Evolutionary conservation across 2,113 vertebrate species (phyloP), one percentile per base, ranked within the genome.

Genomic region (Brevimyrus niger): DNA sequence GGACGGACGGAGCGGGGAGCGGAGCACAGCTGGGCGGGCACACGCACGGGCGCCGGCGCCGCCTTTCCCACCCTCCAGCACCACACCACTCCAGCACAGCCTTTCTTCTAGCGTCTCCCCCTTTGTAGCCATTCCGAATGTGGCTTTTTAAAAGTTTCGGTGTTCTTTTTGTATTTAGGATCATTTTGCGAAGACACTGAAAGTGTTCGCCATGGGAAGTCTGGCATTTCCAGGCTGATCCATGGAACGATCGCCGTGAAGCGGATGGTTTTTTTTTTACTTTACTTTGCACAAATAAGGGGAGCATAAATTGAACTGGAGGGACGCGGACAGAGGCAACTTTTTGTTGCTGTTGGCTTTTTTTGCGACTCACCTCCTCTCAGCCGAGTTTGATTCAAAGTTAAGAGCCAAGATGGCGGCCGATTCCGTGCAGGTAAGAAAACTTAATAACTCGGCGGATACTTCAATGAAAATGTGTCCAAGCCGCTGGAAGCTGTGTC

Each of bases 341-440:
- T 89, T 89, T 53, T 48, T 48, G 42, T 88, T 42, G 35, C 17
- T 80, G 35, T 80, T 76, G 31, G 35, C 15, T 42, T 80, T 80
- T 76, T 80, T 42, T 94, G 90, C 92, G 91, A 91, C 94, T 94
- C 93, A 93, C 93, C 93, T 92, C 93, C 93, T 92, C 89, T 91
- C 87, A 82, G 85, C 89, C 95, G 94, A 95, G 94, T 95, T 94
- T 94, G 94, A 96, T 95, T 95, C 94, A 95, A 95, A 95, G 93
- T 94, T 94, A 93, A 95, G 94, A 95, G 94, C 94, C 95, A 96
- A 96, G 95, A 96, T 96, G 96, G 96, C 96, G 93, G 95, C 95
- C 93, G 96, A 96, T 91, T 95, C 95, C 93, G 95, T 96, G 96
- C 96, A 96, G 96, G 96, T 96, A 96, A 94, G 95, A 95, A 96